Evolutionary conservation across 2,113 vertebrate genomes (phyloP).

Genomic region (Mellivora capensis): DNA sequence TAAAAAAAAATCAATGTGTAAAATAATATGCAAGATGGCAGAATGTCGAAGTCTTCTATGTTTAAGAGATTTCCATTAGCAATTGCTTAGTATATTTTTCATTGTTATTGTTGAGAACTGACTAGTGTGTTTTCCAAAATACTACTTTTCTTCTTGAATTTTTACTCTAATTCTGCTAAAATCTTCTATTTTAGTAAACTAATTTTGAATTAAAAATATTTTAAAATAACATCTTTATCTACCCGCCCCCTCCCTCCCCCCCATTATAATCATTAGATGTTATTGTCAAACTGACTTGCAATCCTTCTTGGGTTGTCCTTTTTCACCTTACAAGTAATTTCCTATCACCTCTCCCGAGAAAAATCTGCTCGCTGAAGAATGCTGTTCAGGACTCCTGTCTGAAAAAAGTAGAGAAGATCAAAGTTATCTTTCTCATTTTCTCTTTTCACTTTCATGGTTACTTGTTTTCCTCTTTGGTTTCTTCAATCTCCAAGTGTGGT

Average conservation of each 20-base stretch:
- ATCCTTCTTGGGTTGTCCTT: background rate
- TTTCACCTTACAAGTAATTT: background rate
- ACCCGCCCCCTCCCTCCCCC: no score
- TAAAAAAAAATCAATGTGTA: background rate
- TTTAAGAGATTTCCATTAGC: background rate
- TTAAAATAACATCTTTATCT: background rate
- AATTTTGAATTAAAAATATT: constrained; percentile 24
- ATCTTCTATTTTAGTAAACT: background rate
- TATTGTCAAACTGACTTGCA: background rate
- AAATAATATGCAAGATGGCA: background rate
- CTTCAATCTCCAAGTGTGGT: background rate
- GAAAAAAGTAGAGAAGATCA: background rate
- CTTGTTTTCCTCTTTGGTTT: background rate
- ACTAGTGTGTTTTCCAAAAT: background rate
- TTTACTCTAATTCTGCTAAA: constrained; percentile 9
- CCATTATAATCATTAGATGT: background rate
- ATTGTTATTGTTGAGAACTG: background rate
- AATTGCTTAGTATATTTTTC: background rate
- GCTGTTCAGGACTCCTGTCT: background rate
- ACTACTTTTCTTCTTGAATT: background rate
- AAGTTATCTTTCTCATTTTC: background rate
- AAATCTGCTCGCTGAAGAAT: background rate
- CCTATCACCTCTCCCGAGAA: background rate
- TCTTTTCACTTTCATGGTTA: background rate
- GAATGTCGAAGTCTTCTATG: constrained; percentile 8